Evolutionary conservation across 2,797 vertebrate species (phyloP).

Genomic region (Momotus momota): DNA sequence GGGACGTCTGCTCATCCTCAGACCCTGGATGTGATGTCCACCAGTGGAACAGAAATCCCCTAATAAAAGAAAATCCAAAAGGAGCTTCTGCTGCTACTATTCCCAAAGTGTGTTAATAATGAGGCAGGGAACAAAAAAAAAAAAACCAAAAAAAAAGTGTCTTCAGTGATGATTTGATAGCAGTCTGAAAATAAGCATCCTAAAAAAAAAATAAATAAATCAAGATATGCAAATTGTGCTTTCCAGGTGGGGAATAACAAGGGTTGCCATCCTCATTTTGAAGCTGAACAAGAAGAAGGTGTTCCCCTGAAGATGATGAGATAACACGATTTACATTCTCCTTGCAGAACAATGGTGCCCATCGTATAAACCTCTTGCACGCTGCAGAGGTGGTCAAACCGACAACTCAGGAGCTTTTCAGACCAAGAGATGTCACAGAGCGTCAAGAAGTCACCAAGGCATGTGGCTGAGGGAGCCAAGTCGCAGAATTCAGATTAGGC

Average conservation of each 20-base stretch:
- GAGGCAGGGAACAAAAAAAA: background rate
- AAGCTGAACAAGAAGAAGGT: background rate
- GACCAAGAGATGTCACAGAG: background rate
- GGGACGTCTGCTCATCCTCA: background rate
- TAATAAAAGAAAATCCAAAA: background rate
- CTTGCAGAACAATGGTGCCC: background rate
- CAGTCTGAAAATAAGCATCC: background rate
- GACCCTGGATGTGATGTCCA: background rate
- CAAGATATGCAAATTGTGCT: background rate
- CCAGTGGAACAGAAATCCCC: background rate
- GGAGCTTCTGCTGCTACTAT: background rate
- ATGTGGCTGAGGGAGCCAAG: background rate
- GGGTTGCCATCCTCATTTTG: background rate
- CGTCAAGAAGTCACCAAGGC: background rate
- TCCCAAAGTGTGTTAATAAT: background rate
- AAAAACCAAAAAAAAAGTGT: background rate
- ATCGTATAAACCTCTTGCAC: background rate
- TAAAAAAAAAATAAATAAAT: background rate
- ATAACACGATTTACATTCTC: fast-evolving
- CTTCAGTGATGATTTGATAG: background rate
- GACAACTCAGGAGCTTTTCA: background rate
- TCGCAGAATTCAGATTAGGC: background rate
- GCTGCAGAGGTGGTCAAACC: background rate
- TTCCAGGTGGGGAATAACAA: background rate
- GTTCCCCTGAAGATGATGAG: background rate